Evolutionary conservation across 1,140 invertebrate genomes (phyloP), one percentile per base, ranked within the genome.

Genomic region (Goniozus legneri): DNA sequence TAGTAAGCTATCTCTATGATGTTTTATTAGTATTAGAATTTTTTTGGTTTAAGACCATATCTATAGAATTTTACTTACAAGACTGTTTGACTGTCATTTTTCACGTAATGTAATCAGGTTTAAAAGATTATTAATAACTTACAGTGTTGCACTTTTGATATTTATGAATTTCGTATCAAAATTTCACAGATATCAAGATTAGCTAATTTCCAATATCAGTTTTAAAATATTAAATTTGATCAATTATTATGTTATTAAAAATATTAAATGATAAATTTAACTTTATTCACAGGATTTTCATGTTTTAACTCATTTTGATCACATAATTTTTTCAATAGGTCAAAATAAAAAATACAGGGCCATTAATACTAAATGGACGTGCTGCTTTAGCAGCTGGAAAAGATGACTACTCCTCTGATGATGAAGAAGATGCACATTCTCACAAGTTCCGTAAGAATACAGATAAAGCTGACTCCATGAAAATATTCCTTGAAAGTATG

Each of bases 371-470:
- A 22, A 88, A 86, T 64, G 90, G 90, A 22, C 76, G 87, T 42
- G 89, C 88, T 66, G 89, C 90, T 2, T 66, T 89, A 6, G 83
- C 82, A 50, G 88, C 87, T 8, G 88, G 87, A 48, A 75, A 83
- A 39, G 83, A 88, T 64, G 87, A 90, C 59, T 77, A 89, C 57
- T 85, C 83, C 13, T 88, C 86, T 12, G 81, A 82, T 15, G 86
- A 87, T 32, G 83, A 84, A 41, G 77, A 77, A 24, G 73, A 77
- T 39, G 45, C 54, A 10, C 63, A 58, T 34, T 58, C 47, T 41
- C 83, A 84, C 69, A 77, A 75, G 57, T 86, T 85, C 68, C 78
- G 80, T 42, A 81, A 80, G 60, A 73, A 67, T 53, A 65, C 55
- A 18, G 64, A 71, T 49, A 67, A 64, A 59, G 78, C 84, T 6